A percentile compares a stretch with the other conserved stretches of the same genome.
phyloP scores from a whole-genome alignment of 1,140 invertebrate species.

The Metopolophium dirhodum region DNA sequence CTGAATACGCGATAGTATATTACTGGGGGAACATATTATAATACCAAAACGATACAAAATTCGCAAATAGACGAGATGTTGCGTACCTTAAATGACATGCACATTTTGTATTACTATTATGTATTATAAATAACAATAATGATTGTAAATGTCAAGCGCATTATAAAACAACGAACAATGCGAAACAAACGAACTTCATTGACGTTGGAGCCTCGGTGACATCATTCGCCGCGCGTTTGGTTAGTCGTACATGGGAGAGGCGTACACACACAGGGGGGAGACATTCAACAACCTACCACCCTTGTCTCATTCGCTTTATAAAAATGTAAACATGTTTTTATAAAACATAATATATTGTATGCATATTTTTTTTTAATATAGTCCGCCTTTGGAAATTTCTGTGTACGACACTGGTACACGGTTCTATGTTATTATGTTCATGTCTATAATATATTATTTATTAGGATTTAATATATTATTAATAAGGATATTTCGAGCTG shows the following conservation, averaged over 20 bases:
- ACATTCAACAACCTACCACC: too few relatives aligned
- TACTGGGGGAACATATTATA: background rate
- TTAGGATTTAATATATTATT: too few relatives aligned
- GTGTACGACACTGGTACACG: background rate
- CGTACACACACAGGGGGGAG: background rate
- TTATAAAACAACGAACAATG: background rate
- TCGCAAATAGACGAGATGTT: background rate
- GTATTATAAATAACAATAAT: background rate
- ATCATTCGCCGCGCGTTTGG: background rate
- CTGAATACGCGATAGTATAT: background rate
- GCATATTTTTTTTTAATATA: background rate
- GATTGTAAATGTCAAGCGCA: background rate
- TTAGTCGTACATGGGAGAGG: background rate
- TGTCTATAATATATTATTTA: background rate
- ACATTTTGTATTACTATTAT: background rate
- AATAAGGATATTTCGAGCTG: background rate
- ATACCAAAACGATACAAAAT: background rate
- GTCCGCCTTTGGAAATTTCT: background rate
- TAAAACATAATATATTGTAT: background rate
- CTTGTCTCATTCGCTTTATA: background rate
- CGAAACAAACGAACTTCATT: background rate
- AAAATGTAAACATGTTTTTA: background rate
- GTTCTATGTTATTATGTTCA: background rate
- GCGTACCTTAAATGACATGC: background rate
- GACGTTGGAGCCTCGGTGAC: background rate